phyloP scores from a whole-genome alignment of 2,888 invertebrate genomes.

The Ernsta delagoae region DNA sequence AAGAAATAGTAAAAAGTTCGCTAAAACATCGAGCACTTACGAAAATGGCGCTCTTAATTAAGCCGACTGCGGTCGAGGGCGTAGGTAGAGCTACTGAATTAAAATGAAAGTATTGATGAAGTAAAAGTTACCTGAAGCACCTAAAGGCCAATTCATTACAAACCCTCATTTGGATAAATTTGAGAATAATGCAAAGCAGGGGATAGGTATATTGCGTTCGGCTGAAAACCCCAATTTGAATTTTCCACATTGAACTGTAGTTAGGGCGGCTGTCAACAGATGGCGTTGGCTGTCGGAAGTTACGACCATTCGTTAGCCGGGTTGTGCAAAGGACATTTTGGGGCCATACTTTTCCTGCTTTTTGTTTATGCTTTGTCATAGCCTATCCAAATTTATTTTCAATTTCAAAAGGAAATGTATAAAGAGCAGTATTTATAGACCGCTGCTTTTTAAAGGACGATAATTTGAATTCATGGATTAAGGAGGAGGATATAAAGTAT shows the following conservation, averaged over 20 bases:
- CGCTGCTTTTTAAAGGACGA: not conserved
- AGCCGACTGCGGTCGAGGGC: slow-evolving; percentile 8
- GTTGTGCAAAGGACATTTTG: slow-evolving; percentile 3
- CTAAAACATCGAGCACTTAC: slow-evolving; percentile 13
- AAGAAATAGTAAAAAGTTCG: slow-evolving; percentile 1
- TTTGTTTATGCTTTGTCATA: slow-evolving; percentile 8
- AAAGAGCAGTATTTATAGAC: not conserved
- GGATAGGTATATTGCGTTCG: slow-evolving; percentile 33
- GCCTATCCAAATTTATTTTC: not conserved
- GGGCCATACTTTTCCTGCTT: not conserved
- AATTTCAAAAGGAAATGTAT: not conserved
- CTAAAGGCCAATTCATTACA: slow-evolving; percentile 33
- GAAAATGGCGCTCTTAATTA: slow-evolving; percentile 25
- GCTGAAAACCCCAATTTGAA: slow-evolving; percentile 42
- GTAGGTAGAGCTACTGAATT: not conserved
- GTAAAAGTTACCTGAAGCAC: slow-evolving; percentile 29
- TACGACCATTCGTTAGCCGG: slow-evolving; percentile 14
- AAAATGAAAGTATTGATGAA: slow-evolving; percentile 21
- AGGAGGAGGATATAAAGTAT: no score
- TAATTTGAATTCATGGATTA: not conserved
- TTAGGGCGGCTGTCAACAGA: slow-evolving; percentile 44
- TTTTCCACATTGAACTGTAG: slow-evolving; percentile 46
- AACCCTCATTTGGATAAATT: slow-evolving; percentile 28
- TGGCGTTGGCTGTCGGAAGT: slow-evolving; percentile 42
- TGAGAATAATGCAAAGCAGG: slow-evolving; percentile 38